Conservation (phyloP, 2,888 invertebrate species). For the Sarcophaga rosellei region DNA sequence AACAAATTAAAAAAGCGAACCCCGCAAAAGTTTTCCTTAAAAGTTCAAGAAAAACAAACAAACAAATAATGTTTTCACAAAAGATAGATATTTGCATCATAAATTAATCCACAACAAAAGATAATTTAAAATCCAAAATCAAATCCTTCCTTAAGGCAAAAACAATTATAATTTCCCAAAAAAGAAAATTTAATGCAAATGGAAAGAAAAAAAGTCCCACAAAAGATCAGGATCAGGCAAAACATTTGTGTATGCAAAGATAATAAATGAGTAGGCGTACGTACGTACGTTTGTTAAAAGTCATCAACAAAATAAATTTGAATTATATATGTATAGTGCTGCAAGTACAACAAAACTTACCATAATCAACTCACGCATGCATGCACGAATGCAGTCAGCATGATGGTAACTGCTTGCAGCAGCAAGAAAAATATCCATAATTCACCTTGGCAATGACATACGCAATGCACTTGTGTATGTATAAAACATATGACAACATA, state of each 20-base stretch:
- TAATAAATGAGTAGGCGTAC: constrained; percentile 60
- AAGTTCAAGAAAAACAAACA: no score
- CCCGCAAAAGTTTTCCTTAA: no score
- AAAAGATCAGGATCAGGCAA: neutral
- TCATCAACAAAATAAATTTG: constrained; percentile 53
- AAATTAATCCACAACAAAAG: constrained; percentile 38
- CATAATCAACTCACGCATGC: constrained; percentile 37
- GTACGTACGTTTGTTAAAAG: constrained; percentile 50
- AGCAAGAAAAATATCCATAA: constrained; percentile 44
- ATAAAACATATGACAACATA: no score
- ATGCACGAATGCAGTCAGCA: neutral
- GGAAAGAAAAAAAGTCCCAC: constrained; percentile 28
- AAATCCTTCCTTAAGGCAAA: constrained; percentile 43
- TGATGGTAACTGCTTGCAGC: neutral
- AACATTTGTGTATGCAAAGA: neutral
- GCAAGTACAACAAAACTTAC: constrained; percentile 7
- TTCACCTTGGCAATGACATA: constrained; percentile 68
- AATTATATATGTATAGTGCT: constrained; percentile 5
- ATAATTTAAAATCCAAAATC: constrained; percentile 17
- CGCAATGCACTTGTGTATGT: neutral
- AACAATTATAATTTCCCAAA: neutral
- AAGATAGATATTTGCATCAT: neutral
- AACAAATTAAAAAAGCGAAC: no score
- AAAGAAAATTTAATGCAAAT: constrained; percentile 16
- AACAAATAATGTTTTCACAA: no score